These are phyloP conservation scores for Biston betularia DNA, from an alignment of 2,888 invertebrate species.

Conservation along the genomic window DNA sequence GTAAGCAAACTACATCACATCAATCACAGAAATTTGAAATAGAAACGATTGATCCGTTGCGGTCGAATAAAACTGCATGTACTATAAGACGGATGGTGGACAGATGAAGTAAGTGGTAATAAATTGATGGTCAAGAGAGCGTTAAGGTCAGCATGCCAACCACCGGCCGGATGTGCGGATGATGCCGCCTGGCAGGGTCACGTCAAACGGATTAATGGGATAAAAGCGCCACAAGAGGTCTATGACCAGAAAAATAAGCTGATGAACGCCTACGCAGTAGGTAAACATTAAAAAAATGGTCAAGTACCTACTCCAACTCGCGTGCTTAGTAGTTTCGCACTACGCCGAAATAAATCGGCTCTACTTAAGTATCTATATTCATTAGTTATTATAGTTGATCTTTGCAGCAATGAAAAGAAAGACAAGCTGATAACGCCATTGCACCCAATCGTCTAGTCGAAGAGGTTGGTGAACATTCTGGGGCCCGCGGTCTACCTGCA, in stretches of 20 bases:
- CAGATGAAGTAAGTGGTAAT: slow-evolving; percentile 18
- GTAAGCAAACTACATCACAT: too few species aligned
- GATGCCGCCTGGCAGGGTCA: slow-evolving; percentile 19
- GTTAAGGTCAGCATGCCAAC: slow-evolving; percentile 20
- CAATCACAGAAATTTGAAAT: background rate
- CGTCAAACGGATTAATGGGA: slow-evolving; percentile 7
- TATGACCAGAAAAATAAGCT: slow-evolving; percentile 12
- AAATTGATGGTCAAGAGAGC: slow-evolving; percentile 21
- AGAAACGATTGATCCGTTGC: background rate
- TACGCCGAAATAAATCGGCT: background rate
- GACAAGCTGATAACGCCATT: too few species aligned
- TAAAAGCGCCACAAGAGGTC: slow-evolving; percentile 12
- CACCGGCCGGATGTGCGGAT: slow-evolving; percentile 18
- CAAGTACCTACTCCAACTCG: background rate
- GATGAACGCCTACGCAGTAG: slow-evolving; percentile 11
- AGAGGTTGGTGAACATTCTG: too few species aligned
- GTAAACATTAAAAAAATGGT: background rate
- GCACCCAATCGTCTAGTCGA: too few species aligned
- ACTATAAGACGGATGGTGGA: slow-evolving; percentile 16
- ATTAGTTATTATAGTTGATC: too few species aligned
- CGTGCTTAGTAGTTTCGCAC: background rate
- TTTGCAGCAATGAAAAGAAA: too few species aligned
- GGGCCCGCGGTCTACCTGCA: too few species aligned
- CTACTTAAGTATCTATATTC: too few species aligned
- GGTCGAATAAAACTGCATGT: slow-evolving; percentile 10